A percentile compares a stretch with the other conserved stretches of the same genome.
Conservation (phyloP, 2,888 invertebrate genomes). For the Lomographa bimaculata region DNA sequence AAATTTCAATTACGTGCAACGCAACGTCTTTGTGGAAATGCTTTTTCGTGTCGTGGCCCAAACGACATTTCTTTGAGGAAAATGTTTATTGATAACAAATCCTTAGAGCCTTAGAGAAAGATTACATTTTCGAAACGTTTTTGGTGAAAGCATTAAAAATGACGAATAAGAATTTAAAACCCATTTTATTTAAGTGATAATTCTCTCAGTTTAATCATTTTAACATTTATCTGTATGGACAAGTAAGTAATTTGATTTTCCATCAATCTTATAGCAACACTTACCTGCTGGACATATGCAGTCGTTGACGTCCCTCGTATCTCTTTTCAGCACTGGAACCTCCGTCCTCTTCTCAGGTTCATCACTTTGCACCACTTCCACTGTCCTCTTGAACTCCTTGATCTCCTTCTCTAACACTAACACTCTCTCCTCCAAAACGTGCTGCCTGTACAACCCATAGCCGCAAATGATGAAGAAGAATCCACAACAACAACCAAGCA, state of each 20-base stretch:
- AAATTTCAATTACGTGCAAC: conserved; percentile 33
- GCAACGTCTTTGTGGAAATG: conserved; percentile 20
- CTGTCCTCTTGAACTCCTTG: conserved; percentile 38
- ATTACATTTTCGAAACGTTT: conserved; percentile 18
- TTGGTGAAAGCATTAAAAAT: conserved; percentile 20
- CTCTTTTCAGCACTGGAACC: conserved; percentile 52
- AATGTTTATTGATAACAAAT: conserved; percentile 25
- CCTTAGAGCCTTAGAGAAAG: conserved; percentile 14
- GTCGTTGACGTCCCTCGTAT: conserved; percentile 65
- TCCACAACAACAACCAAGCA: conserved; percentile 72
- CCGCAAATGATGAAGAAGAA: conserved; percentile 64
- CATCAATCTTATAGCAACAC: no score
- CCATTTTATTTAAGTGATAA: no score
- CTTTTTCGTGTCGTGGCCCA: conserved; percentile 20
- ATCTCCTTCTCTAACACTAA: conserved; percentile 60
- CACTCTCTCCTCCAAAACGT: conserved; percentile 65
- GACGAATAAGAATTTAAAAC: conserved; percentile 7
- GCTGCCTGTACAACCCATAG: conserved; percentile 67
- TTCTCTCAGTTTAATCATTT: no score
- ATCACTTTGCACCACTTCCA: conserved; percentile 21
- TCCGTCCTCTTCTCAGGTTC: conserved; percentile 32
- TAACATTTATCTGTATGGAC: no score
- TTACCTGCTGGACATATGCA: conserved; percentile 76
- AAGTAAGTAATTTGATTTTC: no score
- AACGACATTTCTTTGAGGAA: conserved; percentile 21